Evolutionary conservation across 2,797 vertebrate genomes (phyloP), one percentile per base, ranked within the genome.

Genomic region (Chelidonichthys spinosus): DNA sequence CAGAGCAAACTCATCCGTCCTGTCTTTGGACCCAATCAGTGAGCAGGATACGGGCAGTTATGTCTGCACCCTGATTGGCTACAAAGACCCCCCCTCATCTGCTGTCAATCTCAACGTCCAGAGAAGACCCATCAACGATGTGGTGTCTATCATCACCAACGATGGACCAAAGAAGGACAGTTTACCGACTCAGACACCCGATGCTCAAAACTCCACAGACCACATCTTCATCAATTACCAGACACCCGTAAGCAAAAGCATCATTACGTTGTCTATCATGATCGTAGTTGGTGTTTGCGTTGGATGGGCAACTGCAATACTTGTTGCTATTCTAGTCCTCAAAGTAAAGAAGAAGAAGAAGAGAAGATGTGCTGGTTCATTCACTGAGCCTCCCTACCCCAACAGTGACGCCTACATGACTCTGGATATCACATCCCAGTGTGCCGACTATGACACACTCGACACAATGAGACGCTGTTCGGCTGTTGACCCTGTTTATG

Each of bases 41-140:
- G 9, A 32, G 6, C 1, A 74, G 17, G 71, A 80, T 39, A 15
- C 6, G 0, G 46, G 65, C n/a, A 76, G 33, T 50, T 80, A 73
- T 13, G 33, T 65, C 46, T 78, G 71, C 0, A 9, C 54, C 50
- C 13, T 55, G 68, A 73, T 47, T 32, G 60, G 43, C 52, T 49
- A 44, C 15, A 11, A 63, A 63, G 32, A 65, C 32, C 13, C 47
- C 11, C 65, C 43, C 43, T 78, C 69, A 0, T 25, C 44, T 43
- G 25, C 63, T 55, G 54, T 79, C 66, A 52, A n/a, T 25, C 69
- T 83, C 60, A 63, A 0, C 44, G 73, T 83, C 53, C 47, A 55
- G 53, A 42, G 5, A 14, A 33, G 3, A 56, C 15, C n/a, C 8
- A 62, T 10, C 49, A 44, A 52, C 54, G 42, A 1, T 7, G 13